Evolutionary conservation across 1,140 invertebrate genomes (phyloP), one percentile per base, ranked within the genome.

Genomic region (Pectinophora gossypiella): DNA sequence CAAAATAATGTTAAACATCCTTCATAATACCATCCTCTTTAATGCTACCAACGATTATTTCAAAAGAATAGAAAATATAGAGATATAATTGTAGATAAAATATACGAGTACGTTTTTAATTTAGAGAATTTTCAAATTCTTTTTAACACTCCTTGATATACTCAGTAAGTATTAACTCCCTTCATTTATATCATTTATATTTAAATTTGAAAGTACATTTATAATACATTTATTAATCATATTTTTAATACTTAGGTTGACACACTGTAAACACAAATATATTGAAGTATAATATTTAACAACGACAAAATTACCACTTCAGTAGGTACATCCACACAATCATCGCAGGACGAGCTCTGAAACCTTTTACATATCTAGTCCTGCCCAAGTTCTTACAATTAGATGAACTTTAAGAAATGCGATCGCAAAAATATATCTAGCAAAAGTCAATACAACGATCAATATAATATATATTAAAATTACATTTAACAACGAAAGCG

Each of bases 401-500:
- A 60, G 53, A 59, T 61, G 51, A 69, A 54, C 56, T 56, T 64
- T 67, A 54, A 43, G n/a, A 68, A 54, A 68, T 63, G 65, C 51
- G 52, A 67, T 62, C 51, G 70, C 72, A 69, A 74, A 78, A 78
- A 64, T 55, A 65, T 71, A 70, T 60, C 57, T 65, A 71, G 66
- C 65, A 65, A 74, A 76, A 61, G 38, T 65, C 42, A 50, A 48
- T 64, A 75, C 58, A 69, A 68, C 65, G 54, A 46, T 59, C 59
- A 64, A 64, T 70, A 75, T 55, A 64, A 63, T 68, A 60, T 42
- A 60, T 62, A 60, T 77, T 72, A 47, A 72, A 73, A 76, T 66
- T 72, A 84, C 71, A 81, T 68, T 61, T 76, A 80, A 84, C 80
- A 76, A 79, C 70, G 56, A 85, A 85, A 85, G 81, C 81, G 54